A percentile compares a stretch with the other conserved stretches of the same genome.
These are phyloP conservation scores for Euleptes europaea DNA, from an alignment of 2,113 vertebrate species.

Conservation along the genomic window DNA sequence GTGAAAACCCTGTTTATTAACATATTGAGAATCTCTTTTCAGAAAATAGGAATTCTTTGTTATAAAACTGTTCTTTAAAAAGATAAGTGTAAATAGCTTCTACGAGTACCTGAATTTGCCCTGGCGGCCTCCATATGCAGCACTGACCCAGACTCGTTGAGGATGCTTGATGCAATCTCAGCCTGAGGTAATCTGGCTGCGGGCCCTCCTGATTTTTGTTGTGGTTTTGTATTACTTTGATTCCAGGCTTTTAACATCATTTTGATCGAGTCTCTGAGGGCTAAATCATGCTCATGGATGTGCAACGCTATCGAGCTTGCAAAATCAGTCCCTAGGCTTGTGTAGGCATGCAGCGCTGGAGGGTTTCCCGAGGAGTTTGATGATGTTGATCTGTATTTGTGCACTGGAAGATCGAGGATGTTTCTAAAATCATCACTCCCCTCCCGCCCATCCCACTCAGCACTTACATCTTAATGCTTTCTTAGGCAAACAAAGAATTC, in stretches of 20 bases:
- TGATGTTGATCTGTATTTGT: slow-evolving; percentile 3
- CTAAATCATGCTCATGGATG: slow-evolving; percentile 32
- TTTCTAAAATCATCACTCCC: slow-evolving; percentile 13
- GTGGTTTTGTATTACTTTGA: slow-evolving; percentile 35
- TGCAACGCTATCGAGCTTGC: slow-evolving; percentile 20
- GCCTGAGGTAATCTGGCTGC: slow-evolving; percentile 16
- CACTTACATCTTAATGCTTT: neutral
- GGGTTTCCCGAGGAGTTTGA: neutral
- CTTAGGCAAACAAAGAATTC: neutral
- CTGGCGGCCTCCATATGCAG: slow-evolving; percentile 42
- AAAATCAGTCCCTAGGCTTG: neutral
- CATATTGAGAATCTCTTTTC: neutral
- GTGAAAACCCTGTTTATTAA: neutral
- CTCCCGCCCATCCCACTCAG: neutral
- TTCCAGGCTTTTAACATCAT: slow-evolving; percentile 34
- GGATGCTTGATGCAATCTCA: slow-evolving; percentile 21
- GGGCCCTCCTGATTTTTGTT: slow-evolving; percentile 13
- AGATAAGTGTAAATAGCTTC: slow-evolving; percentile 19
- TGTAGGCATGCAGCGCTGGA: neutral
- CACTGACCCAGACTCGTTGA: neutral
- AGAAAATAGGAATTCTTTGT: neutral
- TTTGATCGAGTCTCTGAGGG: neutral
- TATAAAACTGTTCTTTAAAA: neutral
- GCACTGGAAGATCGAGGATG: slow-evolving; percentile 22
- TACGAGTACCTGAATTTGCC: slow-evolving; percentile 51